phyloP scores from a whole-genome alignment of 2,113 vertebrate species.

The Felis chaus region DNA sequence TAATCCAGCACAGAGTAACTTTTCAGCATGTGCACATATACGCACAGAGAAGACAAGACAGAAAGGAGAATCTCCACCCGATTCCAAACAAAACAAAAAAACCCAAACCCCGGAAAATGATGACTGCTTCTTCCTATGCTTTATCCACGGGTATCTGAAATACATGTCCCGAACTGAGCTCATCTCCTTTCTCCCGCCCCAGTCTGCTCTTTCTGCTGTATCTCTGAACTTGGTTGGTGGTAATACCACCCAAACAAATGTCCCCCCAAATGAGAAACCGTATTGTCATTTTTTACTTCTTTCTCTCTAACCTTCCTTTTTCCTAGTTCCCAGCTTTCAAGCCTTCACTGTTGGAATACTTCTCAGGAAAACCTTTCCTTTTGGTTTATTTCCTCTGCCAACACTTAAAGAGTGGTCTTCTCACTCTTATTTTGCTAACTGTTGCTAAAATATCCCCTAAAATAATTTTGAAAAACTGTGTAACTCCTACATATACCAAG shows the following conservation, averaged over 20 bases:
- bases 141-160: background rate
- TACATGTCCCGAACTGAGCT: background rate
- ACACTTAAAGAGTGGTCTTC: background rate
- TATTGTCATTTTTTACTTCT: background rate
- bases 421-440: background rate
- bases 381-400: background rate
- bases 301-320: background rate
- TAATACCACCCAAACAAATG: background rate
- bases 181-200: background rate
- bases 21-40: background rate
- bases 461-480: background rate
- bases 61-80: background rate
- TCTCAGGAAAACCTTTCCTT: background rate
- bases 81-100: constrained; percentile 2
- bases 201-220: background rate
- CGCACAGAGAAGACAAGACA: background rate
- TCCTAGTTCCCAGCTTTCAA: background rate
- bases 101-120: background rate
- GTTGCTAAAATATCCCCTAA: background rate
- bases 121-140: background rate
- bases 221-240: background rate
- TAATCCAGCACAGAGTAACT: background rate
- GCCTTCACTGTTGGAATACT: background rate
- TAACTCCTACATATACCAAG: background rate
- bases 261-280: background rate